A percentile compares a stretch with the other conserved stretches of the same genome.
Conservation (phyloP, 2,797 vertebrate species). For the Bothrops alternatus region DNA sequence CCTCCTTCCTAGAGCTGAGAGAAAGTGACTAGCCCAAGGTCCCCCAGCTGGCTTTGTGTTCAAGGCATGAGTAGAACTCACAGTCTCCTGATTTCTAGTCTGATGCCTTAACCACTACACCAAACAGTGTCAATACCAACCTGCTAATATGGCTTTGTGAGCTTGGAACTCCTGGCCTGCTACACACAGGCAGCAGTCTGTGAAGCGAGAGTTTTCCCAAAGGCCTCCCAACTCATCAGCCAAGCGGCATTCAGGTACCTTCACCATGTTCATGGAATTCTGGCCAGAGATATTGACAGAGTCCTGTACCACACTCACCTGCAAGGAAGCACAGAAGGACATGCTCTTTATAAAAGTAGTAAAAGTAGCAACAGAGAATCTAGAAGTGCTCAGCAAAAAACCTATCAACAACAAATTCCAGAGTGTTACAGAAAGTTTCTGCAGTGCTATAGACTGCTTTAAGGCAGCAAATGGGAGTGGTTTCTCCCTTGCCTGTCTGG, state of each 20-base stretch:
- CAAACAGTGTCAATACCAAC: conserved; percentile 66
- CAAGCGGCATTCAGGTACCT: conserved; percentile 95
- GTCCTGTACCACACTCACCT: conserved; percentile 99
- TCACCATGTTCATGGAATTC: conserved; percentile 99
- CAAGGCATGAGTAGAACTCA: too few species aligned
- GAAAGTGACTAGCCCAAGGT: too few species aligned
- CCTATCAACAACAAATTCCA: background rate
- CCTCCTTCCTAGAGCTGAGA: too few species aligned
- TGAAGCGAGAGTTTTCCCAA: conserved; percentile 98
- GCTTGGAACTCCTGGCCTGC: conserved; percentile 98
- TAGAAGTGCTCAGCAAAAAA: background rate
- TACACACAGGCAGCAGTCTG: conserved; percentile 95
- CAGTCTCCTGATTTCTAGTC: background rate
- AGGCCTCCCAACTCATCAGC: conserved; percentile 94
- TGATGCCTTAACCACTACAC: background rate
- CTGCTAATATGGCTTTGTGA: conserved; percentile 98
- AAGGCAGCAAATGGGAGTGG: background rate
- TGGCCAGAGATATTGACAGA: conserved; percentile 98
- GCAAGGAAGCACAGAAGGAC: conserved; percentile 20
- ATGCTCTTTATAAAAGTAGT: background rate
- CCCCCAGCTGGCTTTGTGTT: too few species aligned
- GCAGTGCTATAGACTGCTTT: too few species aligned
- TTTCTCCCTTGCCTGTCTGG: background rate
- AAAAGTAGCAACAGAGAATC: background rate
- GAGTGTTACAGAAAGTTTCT: background rate